A percentile compares a stretch with the other conserved stretches of the same genome.
Evolutionary conservation across 1,140 invertebrate genomes (phyloP).

Genomic region (Mesaphorura yosii): DNA sequence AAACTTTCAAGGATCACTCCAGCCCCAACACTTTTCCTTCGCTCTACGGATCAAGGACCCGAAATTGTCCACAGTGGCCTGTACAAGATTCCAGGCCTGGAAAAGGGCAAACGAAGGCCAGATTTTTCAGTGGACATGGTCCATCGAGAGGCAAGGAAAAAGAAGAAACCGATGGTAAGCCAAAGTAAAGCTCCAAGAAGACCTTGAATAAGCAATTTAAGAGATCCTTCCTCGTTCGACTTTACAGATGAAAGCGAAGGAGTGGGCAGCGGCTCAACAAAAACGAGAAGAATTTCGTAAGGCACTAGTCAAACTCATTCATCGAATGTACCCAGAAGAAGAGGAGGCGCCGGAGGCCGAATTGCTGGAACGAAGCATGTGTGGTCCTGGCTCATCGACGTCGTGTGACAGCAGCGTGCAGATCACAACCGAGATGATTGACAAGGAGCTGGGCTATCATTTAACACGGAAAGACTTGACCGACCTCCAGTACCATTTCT

Average conservation of each 20-base stretch:
- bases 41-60: neutral
- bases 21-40: neutral
- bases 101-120: neutral
- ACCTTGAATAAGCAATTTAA: conserved; percentile 17
- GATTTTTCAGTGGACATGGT: neutral
- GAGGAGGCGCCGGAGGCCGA: neutral
- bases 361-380: conserved; percentile 6
- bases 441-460: conserved; percentile 15
- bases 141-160: conserved; percentile 10
- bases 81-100: neutral
- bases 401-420: neutral
- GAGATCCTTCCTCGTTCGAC: neutral
- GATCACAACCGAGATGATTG: neutral
- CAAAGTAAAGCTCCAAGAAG: conserved; percentile 8
- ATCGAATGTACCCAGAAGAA: conserved; percentile 33
- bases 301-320: conserved; percentile 60
- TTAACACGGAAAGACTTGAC: conserved; percentile 45
- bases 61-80: neutral
- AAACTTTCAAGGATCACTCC: neutral
- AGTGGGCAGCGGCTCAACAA: conserved; percentile 54
- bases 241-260: conserved; percentile 33
- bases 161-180: conserved; percentile 16
- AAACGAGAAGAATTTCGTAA: conserved; percentile 69
- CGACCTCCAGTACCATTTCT: conserved; percentile 74
- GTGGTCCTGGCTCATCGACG: neutral